Evolutionary conservation across 2,113 vertebrate genomes (phyloP), one percentile per base, ranked within the genome.

Genomic region (Oreochromis spilurus): DNA sequence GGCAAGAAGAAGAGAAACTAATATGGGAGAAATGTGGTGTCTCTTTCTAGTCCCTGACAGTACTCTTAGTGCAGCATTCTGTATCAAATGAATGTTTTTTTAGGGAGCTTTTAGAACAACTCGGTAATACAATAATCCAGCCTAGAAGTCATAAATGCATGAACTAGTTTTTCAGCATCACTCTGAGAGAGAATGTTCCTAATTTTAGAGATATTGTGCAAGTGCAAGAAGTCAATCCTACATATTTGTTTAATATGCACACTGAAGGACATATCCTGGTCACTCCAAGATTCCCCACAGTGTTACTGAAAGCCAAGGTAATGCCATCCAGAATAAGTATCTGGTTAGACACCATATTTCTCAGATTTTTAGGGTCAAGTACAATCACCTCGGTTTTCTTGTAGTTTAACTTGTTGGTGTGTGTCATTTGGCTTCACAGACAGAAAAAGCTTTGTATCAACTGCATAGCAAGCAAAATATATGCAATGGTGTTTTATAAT

Each of bases 401-500:
- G 60, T 38, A 38, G 19, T 65, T 65, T 38, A 62, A 62, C 58
- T 36, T 36, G 5, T 0, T 19, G 31, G 9, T 62, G 9, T 62
- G 16, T 62, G 31, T 34, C 31, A 36, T 62, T 62, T 62, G 2
- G 58, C 58, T 62, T 62, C 31, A 62, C 5, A 6, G 58, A 36
- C 31, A 36, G 31, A 11, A 62, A 62, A 62, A 62, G 17, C 17
- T 36, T 5, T 62, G 31, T 11, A 36, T 36, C 58, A 62, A 11
- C 58, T 62, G 31, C 31, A 62, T 62, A 7, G 29, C 31, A 62
- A 29, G 31, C 16, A 62, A 62, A 36, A 36, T 4, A 19, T 0
- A 62, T 4, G 31, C 2, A 0, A 62, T 62, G 31, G 58, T 1
- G 0, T 36, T 7, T 38, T 9, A 38, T 38, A 38, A 9, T 9